These are phyloP conservation scores for Pipra filicauda DNA, from an alignment of 2,113 vertebrate genomes.

Conservation along the genomic window DNA sequence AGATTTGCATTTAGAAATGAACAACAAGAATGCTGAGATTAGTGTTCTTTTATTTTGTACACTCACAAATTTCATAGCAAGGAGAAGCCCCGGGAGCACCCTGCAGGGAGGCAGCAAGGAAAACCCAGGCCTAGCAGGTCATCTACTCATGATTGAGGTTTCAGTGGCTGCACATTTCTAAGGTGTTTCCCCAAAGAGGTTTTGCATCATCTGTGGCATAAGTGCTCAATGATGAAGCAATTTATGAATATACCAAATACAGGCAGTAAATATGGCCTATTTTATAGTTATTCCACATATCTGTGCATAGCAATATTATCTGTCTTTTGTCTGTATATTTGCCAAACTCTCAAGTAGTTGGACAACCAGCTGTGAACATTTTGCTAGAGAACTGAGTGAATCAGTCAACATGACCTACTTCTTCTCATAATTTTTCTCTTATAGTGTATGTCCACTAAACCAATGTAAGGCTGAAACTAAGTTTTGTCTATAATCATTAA, in stretches of 20 bases:
- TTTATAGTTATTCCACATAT: background rate
- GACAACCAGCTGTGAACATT: background rate
- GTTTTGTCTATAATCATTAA: background rate
- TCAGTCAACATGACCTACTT: background rate
- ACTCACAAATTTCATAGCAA: background rate
- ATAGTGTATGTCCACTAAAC: background rate
- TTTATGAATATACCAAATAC: background rate
- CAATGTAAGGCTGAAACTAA: background rate
- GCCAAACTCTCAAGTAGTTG: background rate
- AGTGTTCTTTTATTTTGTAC: background rate
- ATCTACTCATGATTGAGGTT: background rate
- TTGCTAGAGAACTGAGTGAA: background rate
- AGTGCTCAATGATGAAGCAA: background rate
- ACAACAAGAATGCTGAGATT: background rate
- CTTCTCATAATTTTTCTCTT: background rate
- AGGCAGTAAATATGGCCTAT: background rate
- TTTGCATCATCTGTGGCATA: background rate
- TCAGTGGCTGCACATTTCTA: background rate
- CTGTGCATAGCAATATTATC: background rate
- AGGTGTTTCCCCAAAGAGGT: background rate
- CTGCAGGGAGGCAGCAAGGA: background rate
- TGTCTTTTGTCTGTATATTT: background rate
- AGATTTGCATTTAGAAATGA: background rate
- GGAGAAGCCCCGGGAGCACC: rapidly evolving
- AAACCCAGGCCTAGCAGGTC: background rate